A percentile compares a stretch with the other conserved stretches of the same genome.
Conservation (phyloP, 2,113 vertebrate genomes). For the Hiodon tergisus region DNA sequence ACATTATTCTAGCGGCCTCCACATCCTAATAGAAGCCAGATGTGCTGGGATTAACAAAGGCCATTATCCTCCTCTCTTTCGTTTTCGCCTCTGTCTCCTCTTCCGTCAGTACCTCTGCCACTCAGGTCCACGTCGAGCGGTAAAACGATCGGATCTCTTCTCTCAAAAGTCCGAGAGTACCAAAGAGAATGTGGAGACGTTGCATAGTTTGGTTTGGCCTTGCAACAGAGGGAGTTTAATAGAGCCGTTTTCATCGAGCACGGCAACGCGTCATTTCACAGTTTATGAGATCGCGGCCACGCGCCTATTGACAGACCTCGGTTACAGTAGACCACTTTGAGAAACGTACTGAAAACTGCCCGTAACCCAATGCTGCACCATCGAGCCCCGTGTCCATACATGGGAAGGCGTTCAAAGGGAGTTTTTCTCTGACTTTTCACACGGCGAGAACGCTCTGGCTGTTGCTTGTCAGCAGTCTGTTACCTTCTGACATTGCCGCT, state of each 20-base stretch:
- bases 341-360: background rate
- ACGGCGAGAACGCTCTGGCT: too few species aligned
- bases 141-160: background rate
- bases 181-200: background rate
- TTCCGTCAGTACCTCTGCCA: constrained; percentile 13
- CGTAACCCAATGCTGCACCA: too few species aligned
- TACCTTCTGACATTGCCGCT: background rate
- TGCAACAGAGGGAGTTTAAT: background rate
- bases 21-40: constrained; percentile 73
- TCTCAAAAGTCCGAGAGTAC: background rate
- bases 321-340: background rate
- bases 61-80: constrained; percentile 37
- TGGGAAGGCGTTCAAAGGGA: too few species aligned
- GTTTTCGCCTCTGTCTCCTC: constrained; percentile 14
- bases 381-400: too few species aligned
- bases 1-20: constrained; percentile 76
- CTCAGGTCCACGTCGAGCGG: too few species aligned
- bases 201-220: background rate
- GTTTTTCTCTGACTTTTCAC: too few species aligned
- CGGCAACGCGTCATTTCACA: constrained; percentile 16
- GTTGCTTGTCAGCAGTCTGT: background rate
- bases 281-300: background rate
- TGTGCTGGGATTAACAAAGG: constrained; percentile 70
- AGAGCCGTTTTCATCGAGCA: too few species aligned
- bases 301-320: background rate